A percentile compares a stretch with the other conserved stretches of the same genome.
Evolutionary conservation across 2,113 vertebrate species (phyloP).

Genomic region (Ciconia maguari): DNA sequence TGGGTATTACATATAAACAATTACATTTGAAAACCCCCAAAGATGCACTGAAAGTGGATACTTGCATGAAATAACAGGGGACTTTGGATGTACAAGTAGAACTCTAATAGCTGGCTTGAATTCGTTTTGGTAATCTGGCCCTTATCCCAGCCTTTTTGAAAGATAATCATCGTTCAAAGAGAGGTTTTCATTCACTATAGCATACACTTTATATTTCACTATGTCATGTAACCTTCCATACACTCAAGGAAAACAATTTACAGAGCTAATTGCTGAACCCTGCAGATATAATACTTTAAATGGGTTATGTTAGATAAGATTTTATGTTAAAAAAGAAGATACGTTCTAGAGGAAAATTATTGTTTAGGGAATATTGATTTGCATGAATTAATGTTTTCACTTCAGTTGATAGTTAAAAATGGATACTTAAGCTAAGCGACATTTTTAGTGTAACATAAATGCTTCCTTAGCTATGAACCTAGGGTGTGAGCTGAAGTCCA

Average conservation of each 20-base stretch:
- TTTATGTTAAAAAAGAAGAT: constrained; percentile 14
- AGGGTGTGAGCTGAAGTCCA: neutral
- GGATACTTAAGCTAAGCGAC: neutral
- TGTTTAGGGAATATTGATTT: constrained; percentile 54
- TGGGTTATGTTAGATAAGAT: constrained; percentile 19
- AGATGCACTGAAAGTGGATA: neutral
- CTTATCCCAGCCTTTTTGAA: constrained; percentile 15
- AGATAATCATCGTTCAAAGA: constrained; percentile 1
- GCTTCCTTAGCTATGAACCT: neutral
- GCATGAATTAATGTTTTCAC: constrained; percentile 49
- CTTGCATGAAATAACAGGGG: neutral
- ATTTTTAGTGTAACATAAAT: neutral
- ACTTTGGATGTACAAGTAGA: neutral
- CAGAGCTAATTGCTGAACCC: constrained; percentile 44
- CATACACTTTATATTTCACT: constrained; percentile 10
- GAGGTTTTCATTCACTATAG: neutral
- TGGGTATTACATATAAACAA: neutral
- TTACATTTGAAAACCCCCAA: neutral
- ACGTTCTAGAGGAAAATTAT: constrained; percentile 22
- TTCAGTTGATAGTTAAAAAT: constrained; percentile 23
- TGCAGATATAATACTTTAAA: constrained; percentile 21
- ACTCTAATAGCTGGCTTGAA: neutral
- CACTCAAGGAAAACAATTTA: constrained; percentile 34
- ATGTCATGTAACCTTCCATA: constrained; percentile 8
- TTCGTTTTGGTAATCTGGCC: neutral